Conservation (phyloP, 2,888 invertebrate genomes). For the Muscina levida region DNA sequence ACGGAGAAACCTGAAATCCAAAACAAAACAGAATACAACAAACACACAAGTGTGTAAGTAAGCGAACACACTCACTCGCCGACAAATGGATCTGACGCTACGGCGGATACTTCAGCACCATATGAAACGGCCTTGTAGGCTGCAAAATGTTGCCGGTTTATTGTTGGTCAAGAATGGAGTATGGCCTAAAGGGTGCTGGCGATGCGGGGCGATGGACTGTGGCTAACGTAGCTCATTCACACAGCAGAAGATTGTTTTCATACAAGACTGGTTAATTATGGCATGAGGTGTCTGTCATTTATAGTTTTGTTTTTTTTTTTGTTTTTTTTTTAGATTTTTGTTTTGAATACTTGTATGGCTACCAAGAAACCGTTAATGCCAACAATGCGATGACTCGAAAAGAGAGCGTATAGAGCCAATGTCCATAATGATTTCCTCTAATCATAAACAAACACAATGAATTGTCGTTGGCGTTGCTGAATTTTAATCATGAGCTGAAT, state of each 20-base stretch:
- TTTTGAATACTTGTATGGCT: conserved; percentile 27
- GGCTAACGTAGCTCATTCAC: too few relatives aligned
- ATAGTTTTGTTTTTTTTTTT: conserved; percentile 20
- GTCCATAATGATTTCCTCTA: conserved; percentile 46
- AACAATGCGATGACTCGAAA: conserved; percentile 15
- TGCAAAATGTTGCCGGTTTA: conserved; percentile 10
- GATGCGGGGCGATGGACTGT: too few relatives aligned
- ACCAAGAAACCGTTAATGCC: conserved; percentile 28
- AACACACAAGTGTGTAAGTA: conserved; percentile 3
- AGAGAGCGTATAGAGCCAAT: conserved; percentile 42
- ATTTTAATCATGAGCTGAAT: neutral
- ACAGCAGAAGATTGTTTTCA: conserved; percentile 1
- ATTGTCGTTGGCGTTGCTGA: neutral
- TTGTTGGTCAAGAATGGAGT: neutral
- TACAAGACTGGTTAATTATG: conserved; percentile 53
- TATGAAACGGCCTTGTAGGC: conserved; percentile 30
- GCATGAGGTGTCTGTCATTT: conserved; percentile 36
- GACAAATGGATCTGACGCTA: neutral
- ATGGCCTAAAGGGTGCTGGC: too few relatives aligned
- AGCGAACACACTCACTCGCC: too few relatives aligned
- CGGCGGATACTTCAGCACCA: neutral
- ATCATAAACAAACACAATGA: conserved; percentile 29
- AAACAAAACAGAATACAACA: neutral
- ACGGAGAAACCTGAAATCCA: conserved; percentile 27
- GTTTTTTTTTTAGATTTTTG: neutral